Conservation (phyloP, 2,888 invertebrate genomes). For the Dichetophora obliterata region DNA sequence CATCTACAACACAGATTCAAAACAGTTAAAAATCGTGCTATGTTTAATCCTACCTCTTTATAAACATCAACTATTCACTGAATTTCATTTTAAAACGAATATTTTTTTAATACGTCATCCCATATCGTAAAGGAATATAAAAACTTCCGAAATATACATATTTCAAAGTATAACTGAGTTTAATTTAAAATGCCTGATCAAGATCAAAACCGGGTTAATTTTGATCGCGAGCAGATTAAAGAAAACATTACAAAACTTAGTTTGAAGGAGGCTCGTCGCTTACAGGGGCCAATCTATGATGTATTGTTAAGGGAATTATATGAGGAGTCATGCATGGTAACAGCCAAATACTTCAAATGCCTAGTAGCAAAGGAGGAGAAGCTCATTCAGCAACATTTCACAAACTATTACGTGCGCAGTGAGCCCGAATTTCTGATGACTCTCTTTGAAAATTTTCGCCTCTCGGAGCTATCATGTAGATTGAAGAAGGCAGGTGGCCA, state of each 20-base stretch:
- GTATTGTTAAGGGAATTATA: constrained; percentile 58
- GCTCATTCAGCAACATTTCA: neutral
- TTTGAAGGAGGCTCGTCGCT: constrained; percentile 54
- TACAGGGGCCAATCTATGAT: constrained; percentile 53
- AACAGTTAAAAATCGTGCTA: no score
- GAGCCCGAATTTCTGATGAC: constrained; percentile 53
- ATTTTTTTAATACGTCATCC: no score
- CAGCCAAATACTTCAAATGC: constrained; percentile 56
- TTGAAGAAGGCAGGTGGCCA: constrained; percentile 49
- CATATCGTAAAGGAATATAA: no score
- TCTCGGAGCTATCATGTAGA: constrained; percentile 56
- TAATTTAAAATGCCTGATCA: neutral
- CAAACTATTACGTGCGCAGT: constrained; percentile 45
- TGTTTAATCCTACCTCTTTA: no score
- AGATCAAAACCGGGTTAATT: constrained; percentile 23
- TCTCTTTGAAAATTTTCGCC: constrained; percentile 56
- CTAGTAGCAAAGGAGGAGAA: constrained; percentile 57
- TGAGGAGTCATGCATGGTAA: constrained; percentile 56
- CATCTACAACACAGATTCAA: no score
- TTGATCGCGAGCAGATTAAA: constrained; percentile 44
- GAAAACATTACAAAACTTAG: constrained; percentile 45
- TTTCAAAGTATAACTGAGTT: neutral
- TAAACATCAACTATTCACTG: no score
- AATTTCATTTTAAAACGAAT: no score
- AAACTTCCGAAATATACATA: no score